Conservation (phyloP, 2,888 invertebrate species). For the Aleiodes alternator region DNA sequence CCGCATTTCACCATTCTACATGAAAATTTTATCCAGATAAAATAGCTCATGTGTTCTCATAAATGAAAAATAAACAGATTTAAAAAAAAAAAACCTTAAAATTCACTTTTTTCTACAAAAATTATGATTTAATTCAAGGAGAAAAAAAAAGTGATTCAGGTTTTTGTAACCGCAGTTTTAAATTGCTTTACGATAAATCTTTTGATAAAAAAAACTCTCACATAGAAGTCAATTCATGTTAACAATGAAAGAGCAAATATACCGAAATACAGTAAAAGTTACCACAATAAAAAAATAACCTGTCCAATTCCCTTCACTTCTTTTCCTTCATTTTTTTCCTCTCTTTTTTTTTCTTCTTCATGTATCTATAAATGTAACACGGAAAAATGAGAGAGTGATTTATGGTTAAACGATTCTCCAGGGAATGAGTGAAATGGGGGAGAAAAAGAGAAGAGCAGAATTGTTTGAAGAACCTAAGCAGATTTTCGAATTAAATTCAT, state of each 20-base stretch:
- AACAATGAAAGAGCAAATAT: neutral
- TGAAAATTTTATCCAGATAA: conserved; percentile 7
- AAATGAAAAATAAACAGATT: neutral
- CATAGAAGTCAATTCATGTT: neutral
- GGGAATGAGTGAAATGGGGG: conserved; percentile 23
- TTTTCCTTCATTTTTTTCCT: neutral
- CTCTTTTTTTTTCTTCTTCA: neutral
- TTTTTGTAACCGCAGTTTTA: conserved; percentile 33
- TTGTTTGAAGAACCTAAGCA: neutral
- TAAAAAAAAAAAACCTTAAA: neutral
- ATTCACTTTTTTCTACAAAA: no score
- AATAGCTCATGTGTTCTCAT: neutral
- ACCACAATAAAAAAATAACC: neutral
- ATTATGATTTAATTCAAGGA: no score
- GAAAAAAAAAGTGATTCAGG: neutral
- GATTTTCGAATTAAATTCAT: conserved; percentile 13
- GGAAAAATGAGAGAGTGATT: neutral
- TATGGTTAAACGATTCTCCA: conserved; percentile 2
- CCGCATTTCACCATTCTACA: neutral
- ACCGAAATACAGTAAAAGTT: conserved; percentile 16
- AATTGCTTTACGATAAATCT: conserved; percentile 42
- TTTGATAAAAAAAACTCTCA: neutral
- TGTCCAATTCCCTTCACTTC: neutral
- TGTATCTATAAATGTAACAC: neutral
- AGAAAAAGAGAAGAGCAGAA: conserved; percentile 27